Evolutionary conservation across 2,113 vertebrate species (phyloP).

Genomic region (Phyllopteryx taeniolatus): DNA sequence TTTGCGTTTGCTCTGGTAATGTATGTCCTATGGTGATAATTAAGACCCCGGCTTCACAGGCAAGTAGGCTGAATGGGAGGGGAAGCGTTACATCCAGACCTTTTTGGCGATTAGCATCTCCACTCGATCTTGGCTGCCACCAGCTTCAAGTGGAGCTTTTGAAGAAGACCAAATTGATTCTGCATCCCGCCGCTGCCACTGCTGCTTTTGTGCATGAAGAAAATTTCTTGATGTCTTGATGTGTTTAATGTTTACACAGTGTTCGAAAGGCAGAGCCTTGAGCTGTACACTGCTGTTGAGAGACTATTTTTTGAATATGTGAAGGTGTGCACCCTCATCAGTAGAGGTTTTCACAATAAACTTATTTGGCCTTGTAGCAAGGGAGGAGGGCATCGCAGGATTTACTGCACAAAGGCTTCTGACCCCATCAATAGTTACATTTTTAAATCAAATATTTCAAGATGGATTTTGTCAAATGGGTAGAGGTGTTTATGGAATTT

Average conservation of each 20-base stretch:
- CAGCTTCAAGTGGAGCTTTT: slow-evolving; percentile 71
- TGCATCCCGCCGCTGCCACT: slow-evolving; percentile 30
- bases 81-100: slow-evolving; percentile 63
- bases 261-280: slow-evolving; percentile 11
- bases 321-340: slow-evolving; percentile 12
- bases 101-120: slow-evolving; percentile 68
- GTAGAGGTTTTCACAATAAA: slow-evolving; percentile 16
- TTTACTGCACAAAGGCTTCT: neutral
- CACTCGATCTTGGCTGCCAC: slow-evolving; percentile 43
- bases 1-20: slow-evolving; percentile 69
- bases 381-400: neutral
- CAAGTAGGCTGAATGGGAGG: slow-evolving; percentile 58
- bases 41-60: slow-evolving; percentile 62
- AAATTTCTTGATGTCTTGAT: slow-evolving; percentile 62
- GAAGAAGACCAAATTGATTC: slow-evolving; percentile 72
- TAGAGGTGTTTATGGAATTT: neutral
- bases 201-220: slow-evolving; percentile 18
- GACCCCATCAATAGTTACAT: neutral
- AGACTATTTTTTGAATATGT: slow-evolving; percentile 19
- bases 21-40: slow-evolving; percentile 70
- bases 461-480: neutral
- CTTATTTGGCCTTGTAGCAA: neutral
- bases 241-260: slow-evolving; percentile 60
- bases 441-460: neutral
- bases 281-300: slow-evolving; percentile 20